Evolutionary conservation across 2,888 invertebrate genomes (phyloP).

Genomic region (Drosophila monieri): DNA sequence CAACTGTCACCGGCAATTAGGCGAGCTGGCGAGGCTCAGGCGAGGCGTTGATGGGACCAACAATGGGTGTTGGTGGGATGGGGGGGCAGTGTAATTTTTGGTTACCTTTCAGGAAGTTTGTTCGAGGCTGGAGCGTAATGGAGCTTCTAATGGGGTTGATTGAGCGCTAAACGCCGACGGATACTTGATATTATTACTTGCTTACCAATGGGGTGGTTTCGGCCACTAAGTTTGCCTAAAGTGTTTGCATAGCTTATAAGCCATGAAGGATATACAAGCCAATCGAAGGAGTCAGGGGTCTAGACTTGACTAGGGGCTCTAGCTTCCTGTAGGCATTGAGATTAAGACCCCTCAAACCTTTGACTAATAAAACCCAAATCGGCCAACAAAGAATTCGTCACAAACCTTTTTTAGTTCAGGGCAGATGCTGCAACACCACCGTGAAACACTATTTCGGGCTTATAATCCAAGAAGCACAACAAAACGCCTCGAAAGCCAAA

Average conservation of each 20-base stretch:
- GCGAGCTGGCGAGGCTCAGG: conserved; percentile 20
- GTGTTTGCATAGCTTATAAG: conserved; percentile 23
- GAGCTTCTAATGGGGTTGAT: conserved; percentile 31
- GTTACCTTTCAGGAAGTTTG: conserved; percentile 45
- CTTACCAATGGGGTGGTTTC: conserved; percentile 15
- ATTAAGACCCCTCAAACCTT: neutral
- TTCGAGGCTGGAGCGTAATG: conserved; percentile 16
- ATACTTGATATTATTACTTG: conserved; percentile 19
- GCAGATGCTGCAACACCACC: conserved; percentile 22
- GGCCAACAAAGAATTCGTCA: conserved; percentile 7
- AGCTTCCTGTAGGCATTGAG: too few species aligned
- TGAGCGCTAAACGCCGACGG: conserved; percentile 38
- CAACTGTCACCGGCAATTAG: conserved; percentile 78
- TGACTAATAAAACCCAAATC: neutral
- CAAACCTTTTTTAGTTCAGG: conserved; percentile 39
- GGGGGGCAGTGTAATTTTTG: conserved; percentile 14
- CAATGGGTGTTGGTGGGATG: conserved; percentile 1
- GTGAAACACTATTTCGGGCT: conserved; percentile 54
- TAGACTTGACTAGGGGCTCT: too few species aligned
- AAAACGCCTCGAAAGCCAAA: conserved; percentile 41
- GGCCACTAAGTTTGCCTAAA: neutral
- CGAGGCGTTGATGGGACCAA: conserved; percentile 46
- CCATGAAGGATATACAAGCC: neutral
- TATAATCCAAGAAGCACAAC: conserved; percentile 64
- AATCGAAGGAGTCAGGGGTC: too few species aligned